Conservation (phyloP, 2,113 vertebrate genomes). For the Emydocephalus ijimae region DNA sequence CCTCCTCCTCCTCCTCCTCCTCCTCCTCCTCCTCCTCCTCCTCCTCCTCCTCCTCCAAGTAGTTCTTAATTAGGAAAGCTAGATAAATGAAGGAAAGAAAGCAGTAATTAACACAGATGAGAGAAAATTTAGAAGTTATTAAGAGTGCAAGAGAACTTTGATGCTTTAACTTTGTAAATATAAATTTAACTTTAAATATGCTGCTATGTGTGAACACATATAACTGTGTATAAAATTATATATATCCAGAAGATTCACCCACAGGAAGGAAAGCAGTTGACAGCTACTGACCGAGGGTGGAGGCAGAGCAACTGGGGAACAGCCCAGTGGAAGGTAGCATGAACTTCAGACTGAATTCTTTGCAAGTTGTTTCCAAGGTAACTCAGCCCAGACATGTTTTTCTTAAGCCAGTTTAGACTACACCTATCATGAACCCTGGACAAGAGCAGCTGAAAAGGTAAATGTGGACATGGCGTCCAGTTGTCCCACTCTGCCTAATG, state of each 20-base stretch:
- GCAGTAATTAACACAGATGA: background rate
- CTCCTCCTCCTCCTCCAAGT: background rate
- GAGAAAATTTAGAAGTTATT: background rate
- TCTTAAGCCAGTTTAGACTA: background rate
- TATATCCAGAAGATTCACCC: background rate
- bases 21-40: too few relatives aligned
- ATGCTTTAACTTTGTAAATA: background rate
- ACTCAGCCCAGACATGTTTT: background rate
- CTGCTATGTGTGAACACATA: background rate
- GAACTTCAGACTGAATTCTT: background rate
- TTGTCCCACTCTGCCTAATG: background rate
- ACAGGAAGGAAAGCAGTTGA: background rate
- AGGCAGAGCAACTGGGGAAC: background rate
- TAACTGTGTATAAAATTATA: background rate
- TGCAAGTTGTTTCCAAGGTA: background rate
- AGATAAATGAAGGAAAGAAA: background rate
- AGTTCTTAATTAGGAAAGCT: background rate
- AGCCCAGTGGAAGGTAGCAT: background rate
- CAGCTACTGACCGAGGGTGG: background rate
- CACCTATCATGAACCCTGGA: background rate
- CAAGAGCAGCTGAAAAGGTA: background rate
- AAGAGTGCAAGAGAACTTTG: background rate
- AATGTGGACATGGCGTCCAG: background rate
- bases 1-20: too few relatives aligned
- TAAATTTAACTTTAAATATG: background rate